Base-by-base conservation (phyloP, 2,113 vertebrate species). In the Ploceus nigricollis region DNA sequence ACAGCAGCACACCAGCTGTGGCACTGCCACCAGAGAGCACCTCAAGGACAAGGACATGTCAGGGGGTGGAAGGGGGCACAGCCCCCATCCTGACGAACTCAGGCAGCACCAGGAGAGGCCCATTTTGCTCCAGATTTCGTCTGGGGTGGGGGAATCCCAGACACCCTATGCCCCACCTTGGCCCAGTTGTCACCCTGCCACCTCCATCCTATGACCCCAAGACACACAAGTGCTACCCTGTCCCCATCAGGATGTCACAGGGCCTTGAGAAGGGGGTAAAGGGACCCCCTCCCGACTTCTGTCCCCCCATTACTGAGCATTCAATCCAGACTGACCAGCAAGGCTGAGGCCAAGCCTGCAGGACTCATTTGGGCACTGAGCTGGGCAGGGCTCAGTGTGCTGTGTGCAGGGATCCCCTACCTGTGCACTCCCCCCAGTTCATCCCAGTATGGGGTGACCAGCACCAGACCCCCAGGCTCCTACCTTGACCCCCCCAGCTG, bases 1-100 rank as follows among this genome's bases (percentile, higher is more conserved):
- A 4, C 18, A 9, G 39, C 19, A 48, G 37, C 33, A 58, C 0
- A 0, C 22, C 15, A 25, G 35, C 40, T 8, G 31, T 70, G 78
- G 42, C 70, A 39, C 37, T 69, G 44, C 28, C 56, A 50, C 0
- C 0, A 64, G 35, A 89, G 33, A 45, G 56, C 45, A 37, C 27
- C 56, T 13, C 21, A n/a, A 24, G 68, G 72, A 61, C 66, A 31
- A 16, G 30, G 47, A 31, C 14, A 12, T 1, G 2, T 12, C 7
- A 12, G 33, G 42, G 33, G 4, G 12, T 17, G 57, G 57, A 39
- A 60, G 37, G 17, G n/a, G 39, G 27, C 42, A 47, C 47, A 25
- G n/a, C 25, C 3, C 25, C 9, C 31, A 9, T 20, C 47, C 53
- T 6, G 6, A 73, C 22, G 37, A 72, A 47, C n/a, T 68, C 53